Evolutionary conservation across 2,888 invertebrate genomes (phyloP), one percentile per base, ranked within the genome.

Genomic region (Meiosimyza decipiens): DNA sequence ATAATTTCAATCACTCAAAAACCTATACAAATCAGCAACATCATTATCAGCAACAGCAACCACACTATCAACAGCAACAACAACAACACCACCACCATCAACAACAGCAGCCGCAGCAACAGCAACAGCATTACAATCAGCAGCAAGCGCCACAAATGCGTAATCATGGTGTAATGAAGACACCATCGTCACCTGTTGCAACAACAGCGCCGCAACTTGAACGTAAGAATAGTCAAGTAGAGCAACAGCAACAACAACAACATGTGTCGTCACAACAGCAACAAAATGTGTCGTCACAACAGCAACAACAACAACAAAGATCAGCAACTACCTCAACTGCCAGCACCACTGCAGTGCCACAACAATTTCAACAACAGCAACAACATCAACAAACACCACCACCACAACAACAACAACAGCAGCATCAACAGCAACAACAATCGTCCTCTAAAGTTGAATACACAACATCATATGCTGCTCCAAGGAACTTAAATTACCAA

Each of bases 311-410:
- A 15, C 67, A 73, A 16, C 71, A 59, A 40, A 67, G 72, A 40
- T 65, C 59, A 18, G 71, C 89, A 18, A 89, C 90, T 81, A 81
- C 83, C 77, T 83, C 85, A 78, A 83, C 83, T 75, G 84, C 33
- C 85, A 90, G 85, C 88, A 89, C 79, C 3, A 81, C 85, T 87
- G 90, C 80, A 59, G 80, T 81, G 77, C 87, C 82, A 55, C 83
- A 81, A 75, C 86, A 82, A 74, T 83, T 83, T 74, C 81, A 51
- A 71, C 68, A 74, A 18, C 59, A 77, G 22, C 78, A 76, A 9
- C 76, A 69, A 11, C 77, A 76, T 60, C 74, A 64, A 28, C 78
- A 71, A 72, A 52, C 62, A 70, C 11, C 62, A 70, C 22, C 22
- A 71, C 15, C 5, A 51, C 18, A n/a, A 18, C 54, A 16, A 22